Evolutionary conservation across 2,888 invertebrate species (phyloP), one percentile per base, ranked within the genome.

Genomic region (Synanthedon myopaeformis): DNA sequence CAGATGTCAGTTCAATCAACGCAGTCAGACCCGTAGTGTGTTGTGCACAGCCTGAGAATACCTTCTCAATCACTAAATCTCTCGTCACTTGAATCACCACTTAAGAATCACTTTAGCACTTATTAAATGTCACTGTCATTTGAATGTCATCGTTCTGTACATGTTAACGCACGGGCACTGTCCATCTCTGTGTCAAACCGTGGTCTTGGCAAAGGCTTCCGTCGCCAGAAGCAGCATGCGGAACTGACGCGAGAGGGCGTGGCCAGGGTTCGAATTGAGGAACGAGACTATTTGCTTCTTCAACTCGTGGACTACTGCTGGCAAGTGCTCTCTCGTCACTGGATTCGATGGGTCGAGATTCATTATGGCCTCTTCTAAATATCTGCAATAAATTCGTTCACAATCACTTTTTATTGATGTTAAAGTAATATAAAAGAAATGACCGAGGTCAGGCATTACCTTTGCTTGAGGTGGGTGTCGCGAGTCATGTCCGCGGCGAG

Each of bases 351-450:
- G 89, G 78, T 96, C 94, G 56, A 97, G 85, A 72, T 93, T 94
- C 80, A 96, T 89, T 55, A 97, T 89, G 0, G 96, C 96, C 72
- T 96, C 96, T 67, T 95, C 93, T 55, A 97, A 87, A 87, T 94
- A 97, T 69, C 96, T 96, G 79, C n/a, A 19, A 49, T 13, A 49
- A 3, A 2, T 35, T 35, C 23, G 35, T 35, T 35, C 10, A 35
- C 35, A 35, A 35, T 10, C 17, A 17, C 17, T 17, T 17, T 42
- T 42, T 42, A 12, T 42, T 12, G 23, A 23, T 23, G 23, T 23
- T 23, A 23, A 4, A 23, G 42, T 12, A n/a, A n/a, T n/a, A n/a
- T n/a, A n/a, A n/a, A n/a, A n/a, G n/a, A n/a, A n/a, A n/a, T n/a
- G n/a, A n/a, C n/a, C n/a, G n/a, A n/a, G n/a, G n/a, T n/a, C n/a